Evolutionary conservation across 2,113 vertebrate genomes (phyloP).

Genomic region (Oxygymnocypris stewartii): DNA sequence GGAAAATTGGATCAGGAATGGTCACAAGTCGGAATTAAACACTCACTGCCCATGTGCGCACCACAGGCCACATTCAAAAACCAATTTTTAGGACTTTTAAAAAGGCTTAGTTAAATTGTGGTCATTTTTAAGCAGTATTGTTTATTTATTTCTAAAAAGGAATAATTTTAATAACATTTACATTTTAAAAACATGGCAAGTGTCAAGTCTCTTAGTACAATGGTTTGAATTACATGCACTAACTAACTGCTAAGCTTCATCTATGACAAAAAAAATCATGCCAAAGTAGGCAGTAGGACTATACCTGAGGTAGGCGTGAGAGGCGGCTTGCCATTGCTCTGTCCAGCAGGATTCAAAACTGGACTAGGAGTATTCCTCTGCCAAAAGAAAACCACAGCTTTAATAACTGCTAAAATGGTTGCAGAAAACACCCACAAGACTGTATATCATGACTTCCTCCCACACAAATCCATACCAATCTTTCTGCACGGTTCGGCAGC

Average conservation of each 20-base stretch:
- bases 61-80: background rate
- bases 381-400: slow-evolving; percentile 26
- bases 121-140: no score
- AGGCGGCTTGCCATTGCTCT: slow-evolving; percentile 77
- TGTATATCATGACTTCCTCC: background rate
- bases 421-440: background rate
- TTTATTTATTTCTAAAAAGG: no score
- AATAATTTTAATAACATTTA: no score
- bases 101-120: no score
- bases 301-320: slow-evolving; percentile 77
- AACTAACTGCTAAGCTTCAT: background rate
- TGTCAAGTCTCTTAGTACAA: background rate
- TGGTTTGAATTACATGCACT: background rate
- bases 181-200: background rate
- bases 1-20: background rate
- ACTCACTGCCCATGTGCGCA: background rate
- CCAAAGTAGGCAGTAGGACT: background rate
- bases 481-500: slow-evolving; percentile 93
- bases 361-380: slow-evolving; percentile 97
- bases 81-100: background rate
- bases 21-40: background rate
- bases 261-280: background rate
- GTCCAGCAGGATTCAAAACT: slow-evolving; percentile 76
- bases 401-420: background rate
- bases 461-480: slow-evolving; percentile 79